Conservation (phyloP, 2,888 invertebrate genomes). For the Cantharis lateralis region DNA sequence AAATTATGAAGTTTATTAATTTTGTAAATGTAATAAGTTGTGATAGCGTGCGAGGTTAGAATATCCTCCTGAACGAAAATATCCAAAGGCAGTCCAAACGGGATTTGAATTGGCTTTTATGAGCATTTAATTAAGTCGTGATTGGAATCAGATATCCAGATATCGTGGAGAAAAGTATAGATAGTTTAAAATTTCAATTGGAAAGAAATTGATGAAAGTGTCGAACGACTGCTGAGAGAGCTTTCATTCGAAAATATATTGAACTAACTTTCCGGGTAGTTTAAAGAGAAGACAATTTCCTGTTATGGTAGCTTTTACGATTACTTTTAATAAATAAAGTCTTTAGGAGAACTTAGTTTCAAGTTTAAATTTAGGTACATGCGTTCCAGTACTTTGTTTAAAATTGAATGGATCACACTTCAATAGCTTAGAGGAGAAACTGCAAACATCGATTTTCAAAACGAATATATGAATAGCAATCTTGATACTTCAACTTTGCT, state of each 20-base stretch:
- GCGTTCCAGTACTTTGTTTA: background rate
- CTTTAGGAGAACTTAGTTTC: background rate
- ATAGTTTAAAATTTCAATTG: background rate
- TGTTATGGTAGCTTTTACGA: background rate
- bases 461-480: background rate
- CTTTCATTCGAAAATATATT: background rate
- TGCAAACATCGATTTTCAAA: background rate
- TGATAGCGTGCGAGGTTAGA: too few relatives aligned
- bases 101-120: too few relatives aligned
- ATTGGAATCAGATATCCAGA: too few relatives aligned
- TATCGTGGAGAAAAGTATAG: too few relatives aligned
- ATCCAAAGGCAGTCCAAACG: too few relatives aligned
- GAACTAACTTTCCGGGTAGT: background rate
- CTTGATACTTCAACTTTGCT: background rate
- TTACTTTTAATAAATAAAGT: background rate
- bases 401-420: background rate
- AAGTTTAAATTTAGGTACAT: background rate
- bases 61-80: too few relatives aligned
- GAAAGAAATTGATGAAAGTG: background rate
- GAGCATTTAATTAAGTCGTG: too few relatives aligned
- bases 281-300: background rate
- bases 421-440: background rate
- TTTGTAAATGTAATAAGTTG: too few relatives aligned
- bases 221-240: background rate
- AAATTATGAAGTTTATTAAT: too few relatives aligned